Evolutionary conservation across 2,888 invertebrate species (phyloP), one percentile per base, ranked within the genome.

Genomic region (Orthosia incerta): DNA sequence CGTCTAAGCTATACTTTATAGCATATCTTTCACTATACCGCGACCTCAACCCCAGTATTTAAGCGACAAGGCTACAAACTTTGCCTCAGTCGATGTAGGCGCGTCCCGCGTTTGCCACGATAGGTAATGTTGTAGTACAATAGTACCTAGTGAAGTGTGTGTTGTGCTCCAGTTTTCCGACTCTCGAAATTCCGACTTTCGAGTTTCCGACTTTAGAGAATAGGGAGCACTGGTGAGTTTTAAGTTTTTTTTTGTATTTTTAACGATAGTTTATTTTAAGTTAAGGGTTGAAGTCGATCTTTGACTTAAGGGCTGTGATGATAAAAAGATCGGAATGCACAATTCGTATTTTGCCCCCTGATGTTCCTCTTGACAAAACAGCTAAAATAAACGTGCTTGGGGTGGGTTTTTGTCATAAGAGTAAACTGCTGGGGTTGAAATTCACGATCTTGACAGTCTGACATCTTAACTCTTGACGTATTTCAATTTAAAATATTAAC

Each of bases 101-200:
- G 93, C 94, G 89, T 89, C 83, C 86, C 86, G 93, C 91, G 93
- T 91, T 92, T 92, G 93, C 92, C 84, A 74, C 87, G 81, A 23
- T 48, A 82, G 87, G 87, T 87, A 86, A 83, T 87, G 84, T 87
- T 87, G 81, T 79, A 16, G 63, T 83, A 87, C 86, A 86, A 87
- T 87, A 87, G 85, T 81, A 81, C 85, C 78, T 79, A 85, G 88
- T 83, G 83, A 74, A 78, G 90, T 92, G 91, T 85, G 93, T 92
- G 92, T 87, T 86, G 88, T 86, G 85, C 89, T 89, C 87, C 90
- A 91, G 91, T 89, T 90, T 89, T 88, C 85, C 80, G 85, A 81
- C 63, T 76, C 74, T 71, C 70, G 61, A 75, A 77, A 76, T 86
- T 80, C 31, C 84, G 80, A 82, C 65, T 74, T 79, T 78, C 84